Percentiles rank a stretch among this genome's conserved stretches.
Evolutionary conservation across 2,888 invertebrate species (phyloP).

Genomic region (Drosophila nr. perissopoda): DNA sequence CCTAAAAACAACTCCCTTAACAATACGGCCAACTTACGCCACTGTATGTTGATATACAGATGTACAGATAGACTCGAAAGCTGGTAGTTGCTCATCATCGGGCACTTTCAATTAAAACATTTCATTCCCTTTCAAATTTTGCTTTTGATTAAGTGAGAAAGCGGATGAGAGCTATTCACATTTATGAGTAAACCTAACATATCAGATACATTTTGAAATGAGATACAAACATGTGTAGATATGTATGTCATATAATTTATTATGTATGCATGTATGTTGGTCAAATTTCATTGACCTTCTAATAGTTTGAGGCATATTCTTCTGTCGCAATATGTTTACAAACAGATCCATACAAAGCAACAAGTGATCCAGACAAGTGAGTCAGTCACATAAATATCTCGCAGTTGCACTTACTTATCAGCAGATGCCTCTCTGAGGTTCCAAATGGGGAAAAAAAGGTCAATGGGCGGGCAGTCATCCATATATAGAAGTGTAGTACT

Average conservation of each 20-base stretch:
- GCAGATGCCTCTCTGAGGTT: slow-evolving; percentile 41
- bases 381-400: slow-evolving; percentile 11
- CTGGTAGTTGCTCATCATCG: slow-evolving; percentile 55
- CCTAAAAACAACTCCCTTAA: background rate
- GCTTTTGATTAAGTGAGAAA: slow-evolving; percentile 69
- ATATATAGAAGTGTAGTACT: background rate
- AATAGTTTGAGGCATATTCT: background rate
- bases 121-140: slow-evolving; percentile 57
- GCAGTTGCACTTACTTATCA: slow-evolving; percentile 44
- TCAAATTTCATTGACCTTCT: slow-evolving; percentile 15
- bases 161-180: slow-evolving; percentile 39
- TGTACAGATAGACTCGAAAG: slow-evolving; percentile 8
- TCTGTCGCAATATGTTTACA: slow-evolving; percentile 22
- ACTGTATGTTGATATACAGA: slow-evolving; percentile 1
- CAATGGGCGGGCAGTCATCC: slow-evolving; percentile 17
- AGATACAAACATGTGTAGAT: slow-evolving; percentile 2
- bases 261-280: background rate
- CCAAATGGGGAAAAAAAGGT: slow-evolving; percentile 32
- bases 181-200: slow-evolving; percentile 1
- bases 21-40: slow-evolving; percentile 5
- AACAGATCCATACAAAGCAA: slow-evolving; percentile 19
- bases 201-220: background rate
- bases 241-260: slow-evolving; percentile 1
- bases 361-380: slow-evolving; percentile 35
- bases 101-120: slow-evolving; percentile 80